Evolutionary conservation across 2,113 vertebrate species (phyloP).

Genomic region (Malurus elegans): DNA sequence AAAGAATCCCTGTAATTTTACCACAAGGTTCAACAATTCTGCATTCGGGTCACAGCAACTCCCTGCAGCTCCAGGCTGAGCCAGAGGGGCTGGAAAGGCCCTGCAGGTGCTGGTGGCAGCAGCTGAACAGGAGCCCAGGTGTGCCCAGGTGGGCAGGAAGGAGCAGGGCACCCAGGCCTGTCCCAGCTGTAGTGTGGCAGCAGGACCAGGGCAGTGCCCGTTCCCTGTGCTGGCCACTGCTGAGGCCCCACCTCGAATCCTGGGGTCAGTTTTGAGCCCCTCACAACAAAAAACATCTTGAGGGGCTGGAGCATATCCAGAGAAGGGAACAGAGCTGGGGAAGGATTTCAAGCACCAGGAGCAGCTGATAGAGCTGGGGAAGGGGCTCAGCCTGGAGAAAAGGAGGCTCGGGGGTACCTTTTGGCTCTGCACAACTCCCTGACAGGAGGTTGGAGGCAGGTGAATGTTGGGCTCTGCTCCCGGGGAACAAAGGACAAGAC

Average conservation of each 20-base stretch:
- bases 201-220: not conserved
- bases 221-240: not conserved
- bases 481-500: not conserved
- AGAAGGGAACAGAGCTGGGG: not conserved
- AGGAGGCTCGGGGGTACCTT: not conserved
- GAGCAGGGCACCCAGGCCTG: not conserved
- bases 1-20: not conserved
- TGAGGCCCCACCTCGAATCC: rapidly evolving
- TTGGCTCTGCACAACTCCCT: not conserved
- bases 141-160: not conserved
- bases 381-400: not conserved
- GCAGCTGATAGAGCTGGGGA: not conserved
- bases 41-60: not conserved
- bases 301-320: not conserved
- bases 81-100: not conserved
- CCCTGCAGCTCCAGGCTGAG: not conserved
- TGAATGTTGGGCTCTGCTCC: rapidly evolving
- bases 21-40: not conserved
- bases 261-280: not conserved
- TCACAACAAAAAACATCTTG: not conserved
- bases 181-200: not conserved
- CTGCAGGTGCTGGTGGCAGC: not conserved
- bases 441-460: not conserved
- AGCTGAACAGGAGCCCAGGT: not conserved
- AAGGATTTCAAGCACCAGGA: too few relatives aligned